Evolutionary conservation across 2,797 vertebrate genomes (phyloP), one percentile per base, ranked within the genome.

Genomic region (Coranthus polyacanthus): DNA sequence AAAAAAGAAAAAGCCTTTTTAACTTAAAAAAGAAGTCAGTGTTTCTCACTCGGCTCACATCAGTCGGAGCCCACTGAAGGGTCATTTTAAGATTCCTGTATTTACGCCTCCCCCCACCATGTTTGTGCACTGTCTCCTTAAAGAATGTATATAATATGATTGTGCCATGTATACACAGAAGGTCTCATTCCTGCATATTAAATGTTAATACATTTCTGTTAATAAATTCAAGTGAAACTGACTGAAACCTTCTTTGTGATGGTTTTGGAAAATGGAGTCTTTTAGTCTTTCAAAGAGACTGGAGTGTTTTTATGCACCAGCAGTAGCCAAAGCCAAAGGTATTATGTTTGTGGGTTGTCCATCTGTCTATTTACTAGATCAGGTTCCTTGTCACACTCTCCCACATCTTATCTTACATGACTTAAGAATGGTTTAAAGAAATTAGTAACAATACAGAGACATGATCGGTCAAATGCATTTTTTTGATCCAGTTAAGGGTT

Each of bases 91-190:
- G 88, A 78, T 75, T 85, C 72, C 74, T 78, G 26, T 72, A 67
- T 85, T 72, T 82, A 84, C 83, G 80, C 85, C 78, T 86, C 84
- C 85, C 86, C 85, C 86, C 86, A 60, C 62, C 72, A 81, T 65
- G 68, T 90, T 76, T 92, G 91, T 94, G 92, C 94, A 92, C 91
- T 90, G 87, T 93, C 91, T 89, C 75, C 82, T 89, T 90, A 84
- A 93, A 89, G 93, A 94, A 92, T 96, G 94, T 97, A 96, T 91
- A 96, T 95, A 96, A 93, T 85, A 91, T 92, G 91, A 94, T 92
- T 91, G 95, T 97, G 95, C 95, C 94, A 95, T 96, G 95, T 96
- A 94, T 93, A 94, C 94, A 95, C 95, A 89, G 84, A 94, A 91
- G 88, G 86, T 90, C 92, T 93, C 93, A 95, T 95, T 95, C 87